These are phyloP conservation scores for Sphecodes monilicornis DNA, from an alignment of 2,888 invertebrate species.

Conservation along the genomic window DNA sequence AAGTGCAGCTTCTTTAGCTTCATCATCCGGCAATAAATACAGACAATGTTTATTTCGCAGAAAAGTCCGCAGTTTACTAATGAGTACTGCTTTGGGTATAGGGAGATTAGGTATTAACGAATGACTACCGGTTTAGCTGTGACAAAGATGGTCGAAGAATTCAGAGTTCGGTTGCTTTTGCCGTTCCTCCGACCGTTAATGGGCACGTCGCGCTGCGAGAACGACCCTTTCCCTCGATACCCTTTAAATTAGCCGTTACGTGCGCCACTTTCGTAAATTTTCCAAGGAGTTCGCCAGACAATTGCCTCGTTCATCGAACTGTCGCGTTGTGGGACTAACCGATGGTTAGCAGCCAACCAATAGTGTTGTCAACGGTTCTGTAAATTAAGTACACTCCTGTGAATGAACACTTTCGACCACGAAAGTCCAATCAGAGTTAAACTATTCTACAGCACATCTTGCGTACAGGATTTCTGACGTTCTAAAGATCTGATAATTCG, in stretches of 20 bases:
- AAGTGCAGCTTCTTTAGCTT: too few species aligned
- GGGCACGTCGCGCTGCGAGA: slow-evolving; percentile 6
- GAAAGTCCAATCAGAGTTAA: background rate
- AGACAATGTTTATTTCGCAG: too few species aligned
- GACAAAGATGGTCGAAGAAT: background rate
- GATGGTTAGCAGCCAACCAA: background rate
- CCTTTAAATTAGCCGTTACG: background rate
- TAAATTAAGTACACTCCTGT: background rate
- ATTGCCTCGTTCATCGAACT: background rate
- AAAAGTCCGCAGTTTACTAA: too few species aligned
- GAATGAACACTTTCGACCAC: background rate
- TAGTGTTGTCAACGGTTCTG: background rate
- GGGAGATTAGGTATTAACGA: too few species aligned
- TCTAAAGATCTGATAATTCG: too few species aligned
- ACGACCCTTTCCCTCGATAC: background rate
- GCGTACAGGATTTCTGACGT: too few species aligned
- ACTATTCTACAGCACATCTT: too few species aligned
- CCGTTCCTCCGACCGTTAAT: background rate
- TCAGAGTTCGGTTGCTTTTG: background rate
- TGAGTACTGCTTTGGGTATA: too few species aligned
- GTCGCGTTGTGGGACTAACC: background rate
- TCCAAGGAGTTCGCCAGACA: background rate
- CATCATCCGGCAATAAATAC: too few species aligned
- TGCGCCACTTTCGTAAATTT: background rate
- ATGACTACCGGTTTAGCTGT: background rate